Conservation (phyloP, 2,888 invertebrate species). For the Drosophila niveifrons region DNA sequence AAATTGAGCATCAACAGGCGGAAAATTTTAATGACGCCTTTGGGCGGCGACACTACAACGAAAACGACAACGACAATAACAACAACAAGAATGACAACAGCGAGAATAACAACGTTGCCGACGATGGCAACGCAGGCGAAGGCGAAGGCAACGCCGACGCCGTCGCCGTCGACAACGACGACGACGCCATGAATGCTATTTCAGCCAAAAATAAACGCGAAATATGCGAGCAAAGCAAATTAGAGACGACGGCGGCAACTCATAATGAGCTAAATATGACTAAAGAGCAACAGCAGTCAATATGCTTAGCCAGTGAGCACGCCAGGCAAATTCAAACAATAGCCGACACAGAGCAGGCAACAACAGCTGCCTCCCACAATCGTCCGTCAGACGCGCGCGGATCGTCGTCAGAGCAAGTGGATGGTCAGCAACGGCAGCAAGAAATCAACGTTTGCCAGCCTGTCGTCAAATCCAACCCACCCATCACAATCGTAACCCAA, state of each 20-base stretch:
- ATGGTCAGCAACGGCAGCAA: slow-evolving; percentile 62
- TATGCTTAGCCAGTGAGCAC: slow-evolving; percentile 68
- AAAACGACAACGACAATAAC: slow-evolving; percentile 19
- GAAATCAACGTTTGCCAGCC: slow-evolving; percentile 26
- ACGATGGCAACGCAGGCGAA: slow-evolving; percentile 19
- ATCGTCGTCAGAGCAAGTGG: slow-evolving; percentile 80
- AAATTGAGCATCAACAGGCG: slow-evolving; percentile 77
- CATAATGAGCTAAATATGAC: slow-evolving; percentile 78
- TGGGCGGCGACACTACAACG: slow-evolving; percentile 58
- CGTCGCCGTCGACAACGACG: slow-evolving; percentile 46
- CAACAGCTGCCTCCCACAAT: slow-evolving; percentile 43
- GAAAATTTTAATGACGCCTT: slow-evolving; percentile 81
- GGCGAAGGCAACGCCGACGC: slow-evolving; percentile 53
- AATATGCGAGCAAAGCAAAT: slow-evolving; percentile 75
- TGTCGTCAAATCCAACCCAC: slow-evolving; percentile 21
- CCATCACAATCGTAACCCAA: slow-evolving; percentile 46
- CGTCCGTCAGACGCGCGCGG: slow-evolving; percentile 82
- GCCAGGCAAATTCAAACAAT: slow-evolving; percentile 48
- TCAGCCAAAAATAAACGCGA: slow-evolving; percentile 75
- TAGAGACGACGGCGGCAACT: slow-evolving; percentile 53
- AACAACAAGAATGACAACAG: slow-evolving; percentile 13
- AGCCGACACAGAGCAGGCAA: slow-evolving; percentile 35
- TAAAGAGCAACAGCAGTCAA: slow-evolving; percentile 71
- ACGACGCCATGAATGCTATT: slow-evolving; percentile 70
- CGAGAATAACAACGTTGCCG: slow-evolving; percentile 10